Evolutionary conservation across 2,888 invertebrate genomes (phyloP), one percentile per base, ranked within the genome.

Genomic region (Elmis aenea): DNA sequence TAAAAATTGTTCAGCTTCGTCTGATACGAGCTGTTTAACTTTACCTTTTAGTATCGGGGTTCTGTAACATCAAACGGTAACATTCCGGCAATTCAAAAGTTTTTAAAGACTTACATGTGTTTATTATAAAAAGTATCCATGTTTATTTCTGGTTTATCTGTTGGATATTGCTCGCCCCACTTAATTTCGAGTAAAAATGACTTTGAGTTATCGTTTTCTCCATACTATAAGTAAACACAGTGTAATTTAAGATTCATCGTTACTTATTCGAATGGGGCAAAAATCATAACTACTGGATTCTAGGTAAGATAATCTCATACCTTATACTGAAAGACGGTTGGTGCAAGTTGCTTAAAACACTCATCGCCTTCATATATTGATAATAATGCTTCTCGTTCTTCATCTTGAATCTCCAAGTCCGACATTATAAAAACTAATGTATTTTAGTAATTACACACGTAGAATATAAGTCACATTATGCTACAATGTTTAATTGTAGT

Each of bases 341-440:
- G 64, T 61, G 82, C 78, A 16, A 89, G 66, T 71, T 89, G 79
- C 64, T 89, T 91, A 62, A 92, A 95, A 40, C 79, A 79, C 2
- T 77, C 74, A 68, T 95, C 95, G 10, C 94, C 94, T 57, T 95
- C 94, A 66, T 95, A 96, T 56, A 96, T 96, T 2, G 94, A 91
- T 49, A 79, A 77, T 38, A 96, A 68, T 1, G 91, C 94, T 72
- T 95, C 94, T 31, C 85, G 72, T 69, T 95, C 95, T 58, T 95
- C 94, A 29, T 79, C 75, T 62, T 90, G 90, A 38, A 81, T 73
- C 61, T 88, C 86, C 23, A 60, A 58, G 56, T 76, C 74, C 36
- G 73, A 72, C 77, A 79, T 79, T n/a, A n/a, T n/a, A n/a, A n/a
- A n/a, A n/a, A n/a, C n/a, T n/a, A n/a, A n/a, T n/a, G n/a, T n/a